Conservation (phyloP, 2,888 invertebrate genomes). For the Agrochola lychnidis region DNA sequence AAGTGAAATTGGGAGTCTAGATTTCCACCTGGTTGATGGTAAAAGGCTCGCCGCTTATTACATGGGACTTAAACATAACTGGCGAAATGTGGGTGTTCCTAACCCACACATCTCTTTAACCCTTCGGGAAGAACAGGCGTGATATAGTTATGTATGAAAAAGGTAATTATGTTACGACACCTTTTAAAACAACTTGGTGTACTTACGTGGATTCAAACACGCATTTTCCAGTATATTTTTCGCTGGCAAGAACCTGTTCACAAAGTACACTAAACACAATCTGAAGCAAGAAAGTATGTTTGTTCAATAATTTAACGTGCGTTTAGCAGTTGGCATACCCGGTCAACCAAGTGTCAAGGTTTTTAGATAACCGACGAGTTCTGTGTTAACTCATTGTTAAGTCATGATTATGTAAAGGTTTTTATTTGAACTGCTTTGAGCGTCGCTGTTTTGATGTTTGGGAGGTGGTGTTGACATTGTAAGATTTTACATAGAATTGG, state of each 20-base stretch:
- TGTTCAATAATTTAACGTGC: conserved; percentile 30
- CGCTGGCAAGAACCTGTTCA: conserved; percentile 27
- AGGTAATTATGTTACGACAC: not conserved
- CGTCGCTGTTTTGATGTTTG: conserved; percentile 20
- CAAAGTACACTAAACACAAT: not conserved
- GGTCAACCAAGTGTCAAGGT: conserved; percentile 59
- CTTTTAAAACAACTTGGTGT: conserved; percentile 1
- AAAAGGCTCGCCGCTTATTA: too few species aligned
- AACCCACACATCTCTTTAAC: too few species aligned
- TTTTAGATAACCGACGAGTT: conserved; percentile 27
- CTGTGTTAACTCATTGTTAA: conserved; percentile 33
- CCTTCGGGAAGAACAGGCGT: too few species aligned
- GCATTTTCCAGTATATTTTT: not conserved
- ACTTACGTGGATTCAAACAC: not conserved
- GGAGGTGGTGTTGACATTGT: conserved; percentile 33
- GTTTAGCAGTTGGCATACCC: conserved; percentile 25
- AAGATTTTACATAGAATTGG: conserved; percentile 12
- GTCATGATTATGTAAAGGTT: conserved; percentile 48
- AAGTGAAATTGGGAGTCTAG: too few species aligned
- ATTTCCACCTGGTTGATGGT: too few species aligned
- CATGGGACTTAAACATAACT: too few species aligned
- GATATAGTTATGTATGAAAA: too few species aligned
- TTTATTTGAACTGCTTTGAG: conserved; percentile 34
- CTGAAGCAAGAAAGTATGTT: conserved; percentile 55
- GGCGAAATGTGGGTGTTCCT: too few species aligned